Evolutionary conservation across 2,888 invertebrate species (phyloP), one percentile per base, ranked within the genome.

Genomic region (Scelioninae gen. 2): DNA sequence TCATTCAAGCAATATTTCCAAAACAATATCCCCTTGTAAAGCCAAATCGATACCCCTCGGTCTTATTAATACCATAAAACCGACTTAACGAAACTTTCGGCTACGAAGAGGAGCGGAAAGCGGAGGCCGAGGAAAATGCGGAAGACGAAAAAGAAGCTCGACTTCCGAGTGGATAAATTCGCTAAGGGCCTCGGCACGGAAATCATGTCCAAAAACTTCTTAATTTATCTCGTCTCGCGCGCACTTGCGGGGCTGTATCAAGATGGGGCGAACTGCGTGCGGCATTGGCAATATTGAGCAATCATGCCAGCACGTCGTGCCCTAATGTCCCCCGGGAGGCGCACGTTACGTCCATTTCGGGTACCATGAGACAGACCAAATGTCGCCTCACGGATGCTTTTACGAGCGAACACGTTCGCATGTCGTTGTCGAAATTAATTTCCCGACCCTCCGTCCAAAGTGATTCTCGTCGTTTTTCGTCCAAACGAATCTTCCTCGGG

Each of bases 341-440:
- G 70, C 60, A 61, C 69, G 65, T 65, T 65, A 61, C 70, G 74
- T 70, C 69, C 74, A 69, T 74, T 74, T 43, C 69, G 63, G 70
- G 35, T 64, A 70, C 63, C 64, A 60, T 53, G 69, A 67, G 73
- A 69, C 68, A 69, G 73, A 73, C 73, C 74, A 65, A 74, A 74
- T 74, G 74, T 74, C 74, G 74, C 74, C 69, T 67, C 73, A 35
- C 61, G 65, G 48, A 74, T 50, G 61, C 74, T 70, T 70, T 67
- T 70, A 70, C 74, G 71, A 53, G 57, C 67, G 67, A 61, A 63
- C 74, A 74, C 74, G 74, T 71, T 71, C 74, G 71, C 74, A 74
- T 74, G 70, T 70, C 70, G 70, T 74, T 70, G 74, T 74, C 65
- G 55, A 70, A 74, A 74, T 74, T 74, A 74, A 70, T 74, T 70